Percentiles rank a stretch among this genome's conserved stretches.
Conservation (phyloP, 2,888 invertebrate species). For the Micoletzkya japonica region DNA sequence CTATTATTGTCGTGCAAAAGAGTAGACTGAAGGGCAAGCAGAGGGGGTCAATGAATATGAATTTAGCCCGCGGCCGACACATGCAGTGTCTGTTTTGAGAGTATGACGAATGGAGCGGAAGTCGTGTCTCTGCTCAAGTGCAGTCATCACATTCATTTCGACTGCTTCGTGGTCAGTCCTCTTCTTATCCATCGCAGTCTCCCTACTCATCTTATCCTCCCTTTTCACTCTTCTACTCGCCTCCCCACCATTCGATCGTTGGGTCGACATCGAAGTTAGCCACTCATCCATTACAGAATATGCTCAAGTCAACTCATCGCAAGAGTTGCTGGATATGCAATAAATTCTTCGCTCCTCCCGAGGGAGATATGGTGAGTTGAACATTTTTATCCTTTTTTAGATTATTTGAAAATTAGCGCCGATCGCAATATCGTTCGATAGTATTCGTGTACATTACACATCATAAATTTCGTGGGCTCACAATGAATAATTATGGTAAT, state of each 20-base stretch:
- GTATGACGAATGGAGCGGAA: background rate
- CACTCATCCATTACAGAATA: background rate
- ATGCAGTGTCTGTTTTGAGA: constrained; percentile 22
- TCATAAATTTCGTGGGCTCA: background rate
- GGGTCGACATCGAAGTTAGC: no score
- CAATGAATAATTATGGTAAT: background rate
- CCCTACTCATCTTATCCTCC: no score
- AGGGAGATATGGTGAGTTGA: constrained; percentile 20
- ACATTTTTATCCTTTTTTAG: background rate
- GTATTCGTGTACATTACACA: background rate
- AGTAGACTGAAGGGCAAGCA: background rate
- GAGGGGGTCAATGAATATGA: background rate
- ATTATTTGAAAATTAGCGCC: background rate
- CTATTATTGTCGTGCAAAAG: background rate
- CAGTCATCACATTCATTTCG: constrained; percentile 25
- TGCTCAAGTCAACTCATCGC: background rate
- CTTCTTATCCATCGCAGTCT: no score
- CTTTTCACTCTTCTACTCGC: no score
- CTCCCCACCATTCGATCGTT: no score
- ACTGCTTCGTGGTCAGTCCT: constrained; percentile 14
- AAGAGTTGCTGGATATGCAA: constrained; percentile 21
- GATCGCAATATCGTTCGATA: background rate
- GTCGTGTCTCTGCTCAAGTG: constrained; percentile 13
- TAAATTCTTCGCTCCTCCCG: background rate
- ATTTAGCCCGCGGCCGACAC: constrained; percentile 5